Percentiles rank a stretch among this genome's conserved stretches.
phyloP scores from a whole-genome alignment of 1,140 invertebrate species.

The Ptiloglossa arizonensis region DNA sequence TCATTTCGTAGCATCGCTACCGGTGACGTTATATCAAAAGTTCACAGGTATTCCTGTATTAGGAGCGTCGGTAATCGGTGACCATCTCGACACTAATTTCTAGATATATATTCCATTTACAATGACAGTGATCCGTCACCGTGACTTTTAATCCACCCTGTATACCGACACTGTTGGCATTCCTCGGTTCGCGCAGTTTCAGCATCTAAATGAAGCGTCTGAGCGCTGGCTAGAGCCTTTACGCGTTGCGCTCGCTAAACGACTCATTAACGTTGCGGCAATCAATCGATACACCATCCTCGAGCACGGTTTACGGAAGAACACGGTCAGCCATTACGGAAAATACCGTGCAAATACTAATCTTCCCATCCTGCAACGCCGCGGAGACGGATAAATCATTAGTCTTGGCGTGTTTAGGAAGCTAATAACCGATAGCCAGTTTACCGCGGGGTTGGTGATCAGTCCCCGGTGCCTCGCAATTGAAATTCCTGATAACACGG shows the following conservation, averaged over 20 bases:
- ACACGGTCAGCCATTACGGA: conserved; percentile 11
- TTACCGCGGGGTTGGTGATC: not conserved
- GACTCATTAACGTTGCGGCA: conserved; percentile 22
- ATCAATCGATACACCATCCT: conserved; percentile 11
- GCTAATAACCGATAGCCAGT: not conserved
- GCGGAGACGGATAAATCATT: conserved; percentile 22
- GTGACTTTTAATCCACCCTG: no score
- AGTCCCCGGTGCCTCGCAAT: conserved; percentile 10
- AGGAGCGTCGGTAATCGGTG: no score
- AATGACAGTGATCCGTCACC: no score
- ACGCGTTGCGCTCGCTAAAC: not conserved
- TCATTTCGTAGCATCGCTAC: no score
- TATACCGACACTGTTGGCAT: no score
- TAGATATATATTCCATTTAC: no score
- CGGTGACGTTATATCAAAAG: no score
- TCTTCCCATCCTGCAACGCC: conserved; percentile 1
- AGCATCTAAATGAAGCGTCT: not conserved
- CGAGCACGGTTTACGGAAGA: conserved; percentile 15
- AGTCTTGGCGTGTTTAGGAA: conserved; percentile 8
- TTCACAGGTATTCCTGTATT: no score
- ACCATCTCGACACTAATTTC: no score
- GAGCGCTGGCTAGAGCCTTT: not conserved
- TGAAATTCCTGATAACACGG: conserved; percentile 40
- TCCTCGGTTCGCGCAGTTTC: not conserved
- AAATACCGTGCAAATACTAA: conserved; percentile 26